Conservation (phyloP, 2,888 invertebrate species). For the Folsomia candida region DNA sequence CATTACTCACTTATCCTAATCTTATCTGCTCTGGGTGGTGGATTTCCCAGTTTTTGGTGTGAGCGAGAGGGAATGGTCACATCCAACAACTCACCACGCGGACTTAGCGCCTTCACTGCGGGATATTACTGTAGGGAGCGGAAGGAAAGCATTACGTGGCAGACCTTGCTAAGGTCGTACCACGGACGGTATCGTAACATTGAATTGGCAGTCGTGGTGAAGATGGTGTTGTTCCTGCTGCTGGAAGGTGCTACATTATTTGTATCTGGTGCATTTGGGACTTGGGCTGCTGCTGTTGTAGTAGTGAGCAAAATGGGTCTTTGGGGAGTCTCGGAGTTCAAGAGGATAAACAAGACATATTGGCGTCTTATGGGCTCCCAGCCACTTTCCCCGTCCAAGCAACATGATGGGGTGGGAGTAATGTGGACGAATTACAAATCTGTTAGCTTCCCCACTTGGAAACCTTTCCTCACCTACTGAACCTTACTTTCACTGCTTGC, state of each 20-base stretch:
- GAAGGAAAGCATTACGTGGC: background rate
- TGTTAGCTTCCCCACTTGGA: too few relatives aligned
- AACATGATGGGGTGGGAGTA: too few relatives aligned
- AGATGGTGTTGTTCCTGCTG: background rate
- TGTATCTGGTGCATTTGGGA: conserved; percentile 4
- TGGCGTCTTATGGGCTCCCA: conserved; percentile 33
- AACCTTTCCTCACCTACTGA: too few relatives aligned
- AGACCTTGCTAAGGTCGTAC: background rate
- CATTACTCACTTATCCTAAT: background rate
- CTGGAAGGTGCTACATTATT: conserved; percentile 4
- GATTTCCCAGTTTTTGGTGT: background rate
- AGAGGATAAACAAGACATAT: conserved; percentile 50
- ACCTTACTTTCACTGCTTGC: too few relatives aligned
- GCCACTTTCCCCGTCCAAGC: background rate
- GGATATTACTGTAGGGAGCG: background rate
- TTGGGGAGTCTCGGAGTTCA: conserved; percentile 45
- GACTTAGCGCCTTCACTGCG: background rate
- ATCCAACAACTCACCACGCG: background rate
- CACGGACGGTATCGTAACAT: background rate
- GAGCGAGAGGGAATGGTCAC: background rate
- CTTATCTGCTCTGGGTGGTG: background rate
- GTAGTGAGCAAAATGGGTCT: conserved; percentile 41
- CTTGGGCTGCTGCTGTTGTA: background rate
- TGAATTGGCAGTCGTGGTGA: background rate
- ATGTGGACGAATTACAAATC: too few relatives aligned